Base-by-base conservation (phyloP, 2,797 vertebrate species). In the Stomatorhinus walkeri region DNA sequence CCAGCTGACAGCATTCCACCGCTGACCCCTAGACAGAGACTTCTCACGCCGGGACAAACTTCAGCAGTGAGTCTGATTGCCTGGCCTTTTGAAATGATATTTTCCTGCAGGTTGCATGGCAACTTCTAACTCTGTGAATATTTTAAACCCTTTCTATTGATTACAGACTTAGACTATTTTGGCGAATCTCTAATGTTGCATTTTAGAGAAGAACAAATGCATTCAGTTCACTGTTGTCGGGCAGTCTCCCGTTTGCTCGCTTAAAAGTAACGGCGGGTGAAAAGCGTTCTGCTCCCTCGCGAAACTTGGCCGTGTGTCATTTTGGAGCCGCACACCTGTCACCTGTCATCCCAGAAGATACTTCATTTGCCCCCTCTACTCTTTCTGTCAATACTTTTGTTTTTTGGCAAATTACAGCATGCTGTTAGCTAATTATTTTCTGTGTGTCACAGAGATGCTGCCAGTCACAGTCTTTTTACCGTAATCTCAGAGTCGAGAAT, bases 1-100 rank as follows among this genome's bases (percentile, higher is more conserved):
- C 85, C 84, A 14, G 36, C 86, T 56, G 72, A 61, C 81, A 76
- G 22, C 16, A 22, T 68, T 85, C n/a, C 49, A 64, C 79, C 12
- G 51, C 64, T 88, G 88, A 89, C 81, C 85, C 83, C 68, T 72
- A 51, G 52, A 88, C 49, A 7, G 36, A 68, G 16, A 52, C 48
- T 43, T 16, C 85, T 68, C 16, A 89, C 28, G 36, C 4, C 9
- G 19, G 79, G 84, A 43, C 40, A 64, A 1, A 86, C 46, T 48
- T 51, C 2, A n/a, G 56, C 32, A 22, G 8, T 28, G 40, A 83
- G 24, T 85, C 52, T 36, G 51, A 56, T 36, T 56, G 85, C 54
- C 85, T 19, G 83, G n/a, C 12, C 28, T 32, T 52, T 54, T 8
- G 51, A 54, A 32, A 16, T 0, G 0, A 32, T 40, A 28, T 54